Percentiles rank a stretch among this genome's conserved stretches.
These are phyloP conservation scores for Acronicta aceris DNA, from an alignment of 2,888 invertebrate species.

Conservation along the genomic window DNA sequence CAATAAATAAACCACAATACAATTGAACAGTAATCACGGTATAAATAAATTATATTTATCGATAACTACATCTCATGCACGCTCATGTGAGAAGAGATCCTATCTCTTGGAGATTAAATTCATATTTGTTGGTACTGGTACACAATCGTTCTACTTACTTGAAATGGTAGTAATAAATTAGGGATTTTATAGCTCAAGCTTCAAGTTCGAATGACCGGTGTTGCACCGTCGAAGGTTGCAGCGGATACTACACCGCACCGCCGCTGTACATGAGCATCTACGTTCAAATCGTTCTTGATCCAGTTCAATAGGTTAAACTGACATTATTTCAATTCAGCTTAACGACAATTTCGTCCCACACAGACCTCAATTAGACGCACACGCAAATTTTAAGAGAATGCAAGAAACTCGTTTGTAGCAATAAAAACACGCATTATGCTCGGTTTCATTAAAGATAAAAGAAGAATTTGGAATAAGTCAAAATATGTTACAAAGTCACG, in stretches of 20 bases:
- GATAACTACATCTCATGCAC: slow-evolving; percentile 59
- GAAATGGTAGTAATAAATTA: slow-evolving; percentile 67
- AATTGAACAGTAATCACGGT: slow-evolving; percentile 64
- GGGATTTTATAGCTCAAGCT: slow-evolving; percentile 60
- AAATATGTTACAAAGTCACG: slow-evolving; percentile 20
- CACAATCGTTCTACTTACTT: slow-evolving; percentile 71
- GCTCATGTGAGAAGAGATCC: slow-evolving; percentile 67
- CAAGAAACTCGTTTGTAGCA: slow-evolving; percentile 3
- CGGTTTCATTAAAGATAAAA: background rate
- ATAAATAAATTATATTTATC: slow-evolving; percentile 67
- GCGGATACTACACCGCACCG: slow-evolving; percentile 61
- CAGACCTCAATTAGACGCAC: slow-evolving; percentile 43
- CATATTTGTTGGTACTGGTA: slow-evolving; percentile 64
- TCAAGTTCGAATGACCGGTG: slow-evolving; percentile 66
- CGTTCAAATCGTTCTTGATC: slow-evolving; percentile 64
- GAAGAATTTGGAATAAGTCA: background rate
- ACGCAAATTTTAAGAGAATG: slow-evolving; percentile 41
- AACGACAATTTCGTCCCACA: slow-evolving; percentile 61
- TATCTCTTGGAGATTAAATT: slow-evolving; percentile 63
- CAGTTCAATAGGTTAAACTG: slow-evolving; percentile 64
- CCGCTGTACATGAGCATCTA: slow-evolving; percentile 52
- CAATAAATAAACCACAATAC: slow-evolving; percentile 74
- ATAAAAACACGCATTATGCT: background rate
- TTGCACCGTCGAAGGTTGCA: slow-evolving; percentile 58
- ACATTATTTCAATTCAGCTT: slow-evolving; percentile 63